A percentile compares a stretch with the other conserved stretches of the same genome.
These are phyloP conservation scores for Tachypleus tridentatus DNA, from an alignment of 1,140 invertebrate genomes.

Conservation along the genomic window DNA sequence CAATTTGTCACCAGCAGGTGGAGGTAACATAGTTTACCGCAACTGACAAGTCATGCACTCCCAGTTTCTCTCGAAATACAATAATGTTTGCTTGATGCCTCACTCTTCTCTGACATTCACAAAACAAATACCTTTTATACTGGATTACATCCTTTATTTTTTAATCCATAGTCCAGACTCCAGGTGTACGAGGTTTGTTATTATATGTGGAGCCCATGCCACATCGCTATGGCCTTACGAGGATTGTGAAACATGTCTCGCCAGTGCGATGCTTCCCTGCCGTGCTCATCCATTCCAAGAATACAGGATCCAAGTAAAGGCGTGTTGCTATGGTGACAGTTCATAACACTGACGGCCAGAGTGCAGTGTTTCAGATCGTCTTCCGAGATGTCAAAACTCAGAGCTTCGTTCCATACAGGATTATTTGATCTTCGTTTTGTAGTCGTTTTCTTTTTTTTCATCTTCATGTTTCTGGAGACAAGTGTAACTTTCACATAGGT, in stretches of 20 bases:
- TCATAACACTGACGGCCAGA: slow-evolving; percentile 71
- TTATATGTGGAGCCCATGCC: slow-evolving; percentile 52
- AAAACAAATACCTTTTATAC: no score
- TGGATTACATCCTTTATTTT: no score
- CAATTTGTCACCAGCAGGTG: no score
- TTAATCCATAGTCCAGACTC: no score
- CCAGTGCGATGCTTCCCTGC: slow-evolving; percentile 55
- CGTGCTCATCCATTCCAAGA: slow-evolving; percentile 48
- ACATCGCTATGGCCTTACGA: slow-evolving; percentile 67
- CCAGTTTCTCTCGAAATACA: no score
- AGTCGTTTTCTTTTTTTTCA: slow-evolving; percentile 47
- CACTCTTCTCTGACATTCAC: no score
- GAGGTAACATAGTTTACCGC: no score
- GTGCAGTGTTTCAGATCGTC: slow-evolving; percentile 69
- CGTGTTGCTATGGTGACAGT: slow-evolving; percentile 70
- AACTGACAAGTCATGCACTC: no score
- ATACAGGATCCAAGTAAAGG: slow-evolving; percentile 56
- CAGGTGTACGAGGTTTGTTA: no score
- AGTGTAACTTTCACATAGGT: slow-evolving; percentile 47
- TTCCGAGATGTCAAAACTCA: slow-evolving; percentile 45
- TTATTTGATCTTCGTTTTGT: slow-evolving; percentile 44
- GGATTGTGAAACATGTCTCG: slow-evolving; percentile 63
- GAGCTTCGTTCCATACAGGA: slow-evolving; percentile 46
- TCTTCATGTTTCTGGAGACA: slow-evolving; percentile 40
- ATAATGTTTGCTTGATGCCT: no score